These are phyloP conservation scores for Hermatobates lingyangjiaoensis DNA, from an alignment of 1,140 invertebrate species.

Conservation along the genomic window DNA sequence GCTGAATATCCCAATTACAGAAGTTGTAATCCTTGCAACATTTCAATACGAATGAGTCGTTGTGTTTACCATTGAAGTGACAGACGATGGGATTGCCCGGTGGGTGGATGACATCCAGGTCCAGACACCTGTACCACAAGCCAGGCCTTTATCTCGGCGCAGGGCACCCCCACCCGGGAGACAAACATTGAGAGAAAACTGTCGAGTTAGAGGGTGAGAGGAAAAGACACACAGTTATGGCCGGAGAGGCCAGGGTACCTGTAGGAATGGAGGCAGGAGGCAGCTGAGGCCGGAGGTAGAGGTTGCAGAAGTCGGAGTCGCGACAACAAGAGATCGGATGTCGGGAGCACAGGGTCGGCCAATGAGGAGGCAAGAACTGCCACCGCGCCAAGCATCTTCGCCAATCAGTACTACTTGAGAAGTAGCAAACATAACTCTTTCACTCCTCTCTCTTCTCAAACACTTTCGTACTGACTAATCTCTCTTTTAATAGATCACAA, in stretches of 20 bases:
- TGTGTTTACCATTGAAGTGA: slow-evolving; percentile 31
- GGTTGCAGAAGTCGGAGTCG: slow-evolving; percentile 39
- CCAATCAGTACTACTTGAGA: slow-evolving; percentile 5
- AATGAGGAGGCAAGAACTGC: slow-evolving; percentile 50
- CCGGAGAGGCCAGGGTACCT: not conserved
- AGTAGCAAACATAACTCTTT: not conserved
- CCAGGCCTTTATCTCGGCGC: slow-evolving; percentile 4
- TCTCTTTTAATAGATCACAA: no score
- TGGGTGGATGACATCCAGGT: slow-evolving; percentile 28
- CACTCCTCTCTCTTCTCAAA: not conserved
- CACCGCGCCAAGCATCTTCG: slow-evolving; percentile 48
- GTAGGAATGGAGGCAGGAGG: slow-evolving; percentile 20
- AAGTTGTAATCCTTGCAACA: slow-evolving; percentile 39
- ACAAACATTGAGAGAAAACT: no score
- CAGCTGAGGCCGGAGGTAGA: slow-evolving; percentile 29
- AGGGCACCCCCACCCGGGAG: no score
- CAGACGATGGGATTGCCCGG: slow-evolving; percentile 37
- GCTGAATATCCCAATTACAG: slow-evolving; percentile 35
- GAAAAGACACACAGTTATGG: no score
- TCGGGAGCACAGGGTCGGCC: slow-evolving; percentile 38
- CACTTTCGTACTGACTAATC: no score
- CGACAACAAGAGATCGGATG: slow-evolving; percentile 40
- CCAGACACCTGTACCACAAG: slow-evolving; percentile 40
- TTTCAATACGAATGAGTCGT: slow-evolving; percentile 29
- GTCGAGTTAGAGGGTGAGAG: no score